Percentiles rank a stretch among this genome's conserved stretches.
Conservation (phyloP, 2,797 vertebrate species). For the Melanotaenia boesemani region DNA sequence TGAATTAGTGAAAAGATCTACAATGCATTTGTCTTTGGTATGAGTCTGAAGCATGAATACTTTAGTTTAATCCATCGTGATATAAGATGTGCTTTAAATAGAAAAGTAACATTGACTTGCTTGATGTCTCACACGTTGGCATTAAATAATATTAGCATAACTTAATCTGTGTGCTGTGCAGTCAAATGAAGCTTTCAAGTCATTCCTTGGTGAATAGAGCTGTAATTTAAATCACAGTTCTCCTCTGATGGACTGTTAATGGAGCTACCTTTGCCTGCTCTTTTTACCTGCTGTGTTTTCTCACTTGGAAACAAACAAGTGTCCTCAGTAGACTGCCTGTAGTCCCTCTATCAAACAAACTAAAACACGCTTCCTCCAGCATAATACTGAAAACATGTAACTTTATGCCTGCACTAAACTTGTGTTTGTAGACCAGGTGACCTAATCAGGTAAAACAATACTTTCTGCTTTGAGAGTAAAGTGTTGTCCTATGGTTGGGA, state of each 20-base stretch:
- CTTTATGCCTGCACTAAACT: no score
- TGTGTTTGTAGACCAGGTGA: no score
- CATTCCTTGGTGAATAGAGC: neutral
- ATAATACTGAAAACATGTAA: no score
- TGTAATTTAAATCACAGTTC: slow-evolving; percentile 7
- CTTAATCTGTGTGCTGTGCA: neutral
- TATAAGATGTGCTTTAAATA: neutral
- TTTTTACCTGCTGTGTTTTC: slow-evolving; percentile 28
- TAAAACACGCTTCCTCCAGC: neutral
- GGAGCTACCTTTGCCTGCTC: slow-evolving; percentile 26
- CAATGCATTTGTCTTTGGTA: neutral
- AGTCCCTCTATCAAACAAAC: neutral
- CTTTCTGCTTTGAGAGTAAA: no score
- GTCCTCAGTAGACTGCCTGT: neutral
- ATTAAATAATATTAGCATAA: neutral
- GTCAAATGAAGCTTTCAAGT: neutral
- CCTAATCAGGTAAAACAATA: no score
- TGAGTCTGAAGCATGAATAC: neutral
- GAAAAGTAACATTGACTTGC: neutral
- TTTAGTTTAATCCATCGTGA: neutral
- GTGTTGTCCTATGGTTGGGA: no score
- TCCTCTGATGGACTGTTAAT: neutral
- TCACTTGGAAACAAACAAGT: slow-evolving; percentile 49
- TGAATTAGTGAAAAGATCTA: no score
- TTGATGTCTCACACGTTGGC: neutral